A percentile compares a stretch with the other conserved stretches of the same genome.
Conservation (phyloP, 2,888 invertebrate genomes). For the Autographa gamma region DNA sequence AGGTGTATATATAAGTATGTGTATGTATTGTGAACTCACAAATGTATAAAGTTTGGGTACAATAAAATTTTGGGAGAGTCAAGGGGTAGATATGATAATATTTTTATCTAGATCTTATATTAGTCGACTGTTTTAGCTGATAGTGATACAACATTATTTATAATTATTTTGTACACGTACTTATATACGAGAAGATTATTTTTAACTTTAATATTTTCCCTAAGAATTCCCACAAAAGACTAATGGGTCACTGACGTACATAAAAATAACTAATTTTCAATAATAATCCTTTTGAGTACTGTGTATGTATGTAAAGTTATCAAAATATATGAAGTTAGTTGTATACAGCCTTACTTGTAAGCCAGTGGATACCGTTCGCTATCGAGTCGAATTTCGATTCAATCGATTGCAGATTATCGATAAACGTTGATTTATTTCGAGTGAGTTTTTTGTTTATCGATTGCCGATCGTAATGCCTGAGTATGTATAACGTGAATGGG, state of each 20-base stretch:
- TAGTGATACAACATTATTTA: too few relatives aligned
- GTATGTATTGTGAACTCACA: conserved; percentile 11
- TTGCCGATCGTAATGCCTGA: conserved; percentile 49
- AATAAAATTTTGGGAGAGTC: background rate
- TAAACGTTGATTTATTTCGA: conserved; percentile 59
- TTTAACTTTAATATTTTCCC: too few relatives aligned
- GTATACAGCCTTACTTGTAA: conserved; percentile 24
- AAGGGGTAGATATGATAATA: background rate
- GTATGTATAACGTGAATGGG: conserved; percentile 41
- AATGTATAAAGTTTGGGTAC: background rate
- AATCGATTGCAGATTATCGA: conserved; percentile 58
- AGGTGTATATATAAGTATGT: background rate
- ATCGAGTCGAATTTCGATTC: conserved; percentile 55
- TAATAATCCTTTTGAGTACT: too few relatives aligned
- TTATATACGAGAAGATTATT: too few relatives aligned
- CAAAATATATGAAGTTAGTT: too few relatives aligned
- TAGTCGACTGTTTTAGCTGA: too few relatives aligned
- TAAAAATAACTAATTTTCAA: too few relatives aligned
- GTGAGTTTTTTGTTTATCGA: conserved; percentile 56
- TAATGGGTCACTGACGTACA: too few relatives aligned
- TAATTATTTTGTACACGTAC: too few relatives aligned
- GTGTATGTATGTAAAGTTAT: too few relatives aligned
- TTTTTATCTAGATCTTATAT: background rate
- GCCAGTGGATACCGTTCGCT: conserved; percentile 35
- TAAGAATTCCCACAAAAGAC: too few relatives aligned